Evolutionary conservation across 2,888 invertebrate species (phyloP).

Genomic region (Empis stercorea): DNA sequence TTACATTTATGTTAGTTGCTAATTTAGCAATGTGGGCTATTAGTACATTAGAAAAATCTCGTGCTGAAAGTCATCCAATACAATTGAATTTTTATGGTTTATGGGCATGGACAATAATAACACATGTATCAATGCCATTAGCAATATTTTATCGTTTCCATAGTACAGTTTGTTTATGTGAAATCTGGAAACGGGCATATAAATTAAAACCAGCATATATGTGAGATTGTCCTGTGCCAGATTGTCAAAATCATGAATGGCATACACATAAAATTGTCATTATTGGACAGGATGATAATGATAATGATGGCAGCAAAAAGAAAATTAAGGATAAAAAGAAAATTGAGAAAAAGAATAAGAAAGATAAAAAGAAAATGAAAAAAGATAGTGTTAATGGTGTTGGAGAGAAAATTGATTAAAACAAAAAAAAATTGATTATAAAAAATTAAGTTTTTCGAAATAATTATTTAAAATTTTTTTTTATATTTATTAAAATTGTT

Average conservation of each 20-base stretch:
- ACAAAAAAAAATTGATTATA: no score
- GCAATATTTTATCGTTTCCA: conserved; percentile 93
- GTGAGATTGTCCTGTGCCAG: conserved; percentile 41
- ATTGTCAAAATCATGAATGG: neutral
- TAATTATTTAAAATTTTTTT: no score
- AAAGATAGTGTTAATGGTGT: no score
- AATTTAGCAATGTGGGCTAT: conserved; percentile 93
- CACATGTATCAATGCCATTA: conserved; percentile 83
- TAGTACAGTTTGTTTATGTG: conserved; percentile 88
- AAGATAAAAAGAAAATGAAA: no score
- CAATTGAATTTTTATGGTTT: conserved; percentile 84
- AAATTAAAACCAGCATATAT: conserved; percentile 81
- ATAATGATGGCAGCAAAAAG: neutral
- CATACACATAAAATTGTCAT: neutral
- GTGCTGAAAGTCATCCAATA: conserved; percentile 83
- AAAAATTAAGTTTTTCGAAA: no score
- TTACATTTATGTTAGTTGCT: conserved; percentile 79
- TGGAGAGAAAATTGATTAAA: no score
- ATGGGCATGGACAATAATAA: conserved; percentile 94
- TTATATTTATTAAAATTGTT: no score
- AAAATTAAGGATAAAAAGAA: no score
- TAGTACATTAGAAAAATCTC: conserved; percentile 80
- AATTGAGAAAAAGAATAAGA: no score
- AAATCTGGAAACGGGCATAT: conserved; percentile 93
- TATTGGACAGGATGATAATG: neutral